Evolutionary conservation across 2,888 invertebrate species (phyloP).

Genomic region (Sipunculus nudus): DNA sequence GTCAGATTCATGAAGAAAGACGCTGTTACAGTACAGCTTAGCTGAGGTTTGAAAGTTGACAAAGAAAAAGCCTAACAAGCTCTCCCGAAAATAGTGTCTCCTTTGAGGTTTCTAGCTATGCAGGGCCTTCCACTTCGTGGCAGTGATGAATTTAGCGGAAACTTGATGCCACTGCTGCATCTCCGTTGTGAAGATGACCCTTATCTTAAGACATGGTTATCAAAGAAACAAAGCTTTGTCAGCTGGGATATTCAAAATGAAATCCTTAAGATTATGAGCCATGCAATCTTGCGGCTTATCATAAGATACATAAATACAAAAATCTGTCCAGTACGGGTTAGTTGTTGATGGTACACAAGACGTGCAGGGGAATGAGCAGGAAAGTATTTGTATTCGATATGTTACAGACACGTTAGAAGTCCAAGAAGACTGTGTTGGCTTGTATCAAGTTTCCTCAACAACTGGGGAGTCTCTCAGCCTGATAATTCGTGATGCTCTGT

Average conservation of each 20-base stretch:
- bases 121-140: background rate
- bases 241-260: too few species aligned
- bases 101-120: background rate
- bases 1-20: too few species aligned
- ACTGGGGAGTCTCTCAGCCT: too few species aligned
- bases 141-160: background rate
- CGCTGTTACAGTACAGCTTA: background rate
- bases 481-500: background rate
- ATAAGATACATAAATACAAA: background rate
- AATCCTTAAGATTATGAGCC: too few species aligned
- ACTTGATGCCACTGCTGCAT: too few species aligned
- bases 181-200: too few species aligned
- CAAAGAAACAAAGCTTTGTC: too few species aligned
- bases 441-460: too few species aligned
- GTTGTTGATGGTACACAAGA: conserved; percentile 7
- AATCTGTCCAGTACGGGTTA: background rate
- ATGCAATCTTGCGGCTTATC: too few species aligned
- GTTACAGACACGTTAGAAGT: too few species aligned
- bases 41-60: background rate
- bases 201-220: too few species aligned
- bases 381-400: background rate
- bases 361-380: conserved; percentile 2
- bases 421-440: too few species aligned
- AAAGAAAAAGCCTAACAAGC: background rate
- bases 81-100: background rate